These are phyloP conservation scores for Ficedula albicollis DNA, from an alignment of 2,797 vertebrate species.

Conservation along the genomic window DNA sequence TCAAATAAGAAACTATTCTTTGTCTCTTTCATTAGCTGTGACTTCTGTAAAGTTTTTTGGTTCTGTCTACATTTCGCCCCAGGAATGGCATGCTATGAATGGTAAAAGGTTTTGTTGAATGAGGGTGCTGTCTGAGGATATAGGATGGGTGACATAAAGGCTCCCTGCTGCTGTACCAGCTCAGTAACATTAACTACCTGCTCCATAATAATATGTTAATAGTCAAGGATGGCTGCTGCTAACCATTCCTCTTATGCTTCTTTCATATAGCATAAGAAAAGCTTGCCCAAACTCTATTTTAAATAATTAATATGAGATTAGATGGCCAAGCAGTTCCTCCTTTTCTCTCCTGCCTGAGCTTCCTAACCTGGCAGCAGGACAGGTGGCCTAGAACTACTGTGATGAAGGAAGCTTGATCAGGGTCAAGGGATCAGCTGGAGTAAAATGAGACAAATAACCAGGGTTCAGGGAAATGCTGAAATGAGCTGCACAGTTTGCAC, in stretches of 20 bases:
- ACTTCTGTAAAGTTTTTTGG: not conserved
- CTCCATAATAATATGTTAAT: not conserved
- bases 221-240: not conserved
- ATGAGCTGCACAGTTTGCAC: not conserved
- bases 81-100: not conserved
- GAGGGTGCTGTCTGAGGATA: not conserved
- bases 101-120: not conserved
- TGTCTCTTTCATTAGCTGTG: not conserved
- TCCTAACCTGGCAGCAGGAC: not conserved
- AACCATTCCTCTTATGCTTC: not conserved
- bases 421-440: not conserved
- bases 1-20: not conserved
- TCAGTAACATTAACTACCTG: not conserved
- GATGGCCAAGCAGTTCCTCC: not conserved
- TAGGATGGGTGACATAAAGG: not conserved
- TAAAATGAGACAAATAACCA: not conserved
- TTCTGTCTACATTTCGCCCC: not conserved
- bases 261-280: not conserved
- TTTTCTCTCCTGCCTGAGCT: not conserved
- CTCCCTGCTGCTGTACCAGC: not conserved
- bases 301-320: not conserved
- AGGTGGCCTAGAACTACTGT: not conserved
- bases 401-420: not conserved
- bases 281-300: not conserved
- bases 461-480: not conserved